Evolutionary conservation across 1,140 invertebrate genomes (phyloP).

Genomic region (Lutraria rhynchaena): DNA sequence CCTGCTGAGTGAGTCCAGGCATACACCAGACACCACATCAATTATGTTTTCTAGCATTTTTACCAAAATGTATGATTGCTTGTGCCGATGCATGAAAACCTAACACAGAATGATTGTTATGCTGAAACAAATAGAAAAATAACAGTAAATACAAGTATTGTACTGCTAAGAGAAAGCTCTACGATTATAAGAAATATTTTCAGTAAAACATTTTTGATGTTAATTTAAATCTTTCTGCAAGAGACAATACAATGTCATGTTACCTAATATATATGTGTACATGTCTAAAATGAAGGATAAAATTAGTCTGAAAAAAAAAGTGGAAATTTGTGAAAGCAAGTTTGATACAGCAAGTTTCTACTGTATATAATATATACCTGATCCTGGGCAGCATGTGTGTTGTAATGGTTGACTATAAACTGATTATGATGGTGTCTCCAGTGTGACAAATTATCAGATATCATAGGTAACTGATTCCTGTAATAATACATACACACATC

Average conservation of each 20-base stretch:
- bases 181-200: too few species aligned
- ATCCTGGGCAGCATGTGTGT: conserved; percentile 76
- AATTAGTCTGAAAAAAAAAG: not conserved
- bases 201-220: conserved; percentile 37
- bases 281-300: not conserved
- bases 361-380: too few species aligned
- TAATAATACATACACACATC: conserved; percentile 16
- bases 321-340: not conserved
- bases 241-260: too few species aligned
- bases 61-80: conserved; percentile 98
- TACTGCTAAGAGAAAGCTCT: too few species aligned
- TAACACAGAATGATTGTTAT: conserved; percentile 91
- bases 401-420: conserved; percentile 92
- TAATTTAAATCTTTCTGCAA: too few species aligned
- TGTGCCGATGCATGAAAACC: conserved; percentile 90
- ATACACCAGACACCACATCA: conserved; percentile 94
- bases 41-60: conserved; percentile 97
- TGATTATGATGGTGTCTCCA: conserved; percentile 99
- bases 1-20: conserved; percentile 92
- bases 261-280: not conserved
- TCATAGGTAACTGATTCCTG: conserved; percentile 80
- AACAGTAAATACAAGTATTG: too few species aligned
- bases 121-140: too few species aligned
- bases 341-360: too few species aligned
- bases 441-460: conserved; percentile 97